Percentiles rank a stretch among this genome's conserved stretches.
phyloP scores from a whole-genome alignment of 2,797 vertebrate genomes.

The Enteromius mattozi region DNA sequence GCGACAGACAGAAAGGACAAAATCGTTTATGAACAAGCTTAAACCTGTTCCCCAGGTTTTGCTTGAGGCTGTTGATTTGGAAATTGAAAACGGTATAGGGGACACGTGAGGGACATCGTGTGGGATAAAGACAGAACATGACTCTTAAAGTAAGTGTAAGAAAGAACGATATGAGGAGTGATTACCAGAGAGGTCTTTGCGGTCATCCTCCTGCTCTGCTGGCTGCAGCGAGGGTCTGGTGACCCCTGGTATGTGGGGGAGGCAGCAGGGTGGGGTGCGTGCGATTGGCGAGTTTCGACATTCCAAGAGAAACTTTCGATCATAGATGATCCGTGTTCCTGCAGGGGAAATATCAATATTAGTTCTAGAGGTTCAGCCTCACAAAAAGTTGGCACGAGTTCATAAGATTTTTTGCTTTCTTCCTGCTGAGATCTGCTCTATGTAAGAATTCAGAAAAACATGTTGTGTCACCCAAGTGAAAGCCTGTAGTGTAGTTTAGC shows the following conservation, averaged over 20 bases:
- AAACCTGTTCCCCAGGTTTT: slow-evolving; percentile 38
- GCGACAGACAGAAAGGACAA: not conserved
- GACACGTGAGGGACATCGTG: not conserved
- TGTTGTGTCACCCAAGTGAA: slow-evolving; percentile 48
- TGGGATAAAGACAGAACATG: not conserved
- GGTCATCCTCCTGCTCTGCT: slow-evolving; percentile 78
- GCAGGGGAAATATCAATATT: slow-evolving; percentile 60
- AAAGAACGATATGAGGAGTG: not conserved
- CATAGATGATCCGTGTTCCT: slow-evolving; percentile 93
- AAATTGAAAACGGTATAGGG: not conserved
- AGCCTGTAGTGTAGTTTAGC: slow-evolving; percentile 5
- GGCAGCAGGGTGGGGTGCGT: slow-evolving; percentile 77
- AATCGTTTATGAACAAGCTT: slow-evolving; percentile 2
- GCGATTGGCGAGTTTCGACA: slow-evolving; percentile 89
- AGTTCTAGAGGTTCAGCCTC: not conserved
- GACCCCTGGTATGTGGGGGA: slow-evolving; percentile 80
- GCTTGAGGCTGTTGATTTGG: not conserved
- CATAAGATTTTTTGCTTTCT: not conserved
- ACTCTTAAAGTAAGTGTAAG: no score
- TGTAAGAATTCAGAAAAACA: slow-evolving; percentile 50
- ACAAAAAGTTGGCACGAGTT: not conserved
- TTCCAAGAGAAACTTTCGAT: slow-evolving; percentile 91
- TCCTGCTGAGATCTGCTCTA: not conserved
- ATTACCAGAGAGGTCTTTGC: slow-evolving; percentile 76
- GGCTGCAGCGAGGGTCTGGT: slow-evolving; percentile 74